Evolutionary conservation across 2,797 vertebrate species (phyloP).

Genomic region (Eremophila alpestris): DNA sequence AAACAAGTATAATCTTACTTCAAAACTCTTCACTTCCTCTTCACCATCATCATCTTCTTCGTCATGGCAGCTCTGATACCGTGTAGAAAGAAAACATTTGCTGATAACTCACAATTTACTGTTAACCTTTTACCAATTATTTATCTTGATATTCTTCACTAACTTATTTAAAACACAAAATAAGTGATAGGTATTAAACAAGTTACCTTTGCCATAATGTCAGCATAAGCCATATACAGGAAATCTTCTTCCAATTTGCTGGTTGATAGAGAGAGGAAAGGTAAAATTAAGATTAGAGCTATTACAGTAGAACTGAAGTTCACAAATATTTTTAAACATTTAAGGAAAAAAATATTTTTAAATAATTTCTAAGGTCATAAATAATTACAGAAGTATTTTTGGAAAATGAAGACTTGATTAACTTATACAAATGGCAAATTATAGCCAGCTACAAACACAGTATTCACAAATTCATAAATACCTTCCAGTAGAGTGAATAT

Average conservation of each 20-base stretch:
- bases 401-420: not conserved
- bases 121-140: not conserved
- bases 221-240: constrained; percentile 96
- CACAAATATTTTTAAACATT: not conserved
- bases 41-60: constrained; percentile 93
- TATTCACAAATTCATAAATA: not conserved
- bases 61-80: constrained; percentile 91
- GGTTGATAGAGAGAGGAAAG: constrained; percentile 27
- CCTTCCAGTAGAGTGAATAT: not conserved
- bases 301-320: not conserved
- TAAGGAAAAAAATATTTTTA: not conserved
- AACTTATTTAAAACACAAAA: not conserved
- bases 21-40: constrained; percentile 95
- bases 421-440: not conserved
- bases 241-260: constrained; percentile 95
- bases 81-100: constrained; percentile 10
- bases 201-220: constrained; percentile 96
- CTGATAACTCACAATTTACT: not conserved
- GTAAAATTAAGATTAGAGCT: not conserved
- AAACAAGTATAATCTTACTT: constrained; percentile 81
- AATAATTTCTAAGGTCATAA: not conserved
- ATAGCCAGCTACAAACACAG: not conserved
- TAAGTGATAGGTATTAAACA: not conserved
- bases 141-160: not conserved
- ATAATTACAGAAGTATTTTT: not conserved